These are phyloP conservation scores for Babyrousa celebensis DNA, from an alignment of 2,797 vertebrate species.

Conservation along the genomic window DNA sequence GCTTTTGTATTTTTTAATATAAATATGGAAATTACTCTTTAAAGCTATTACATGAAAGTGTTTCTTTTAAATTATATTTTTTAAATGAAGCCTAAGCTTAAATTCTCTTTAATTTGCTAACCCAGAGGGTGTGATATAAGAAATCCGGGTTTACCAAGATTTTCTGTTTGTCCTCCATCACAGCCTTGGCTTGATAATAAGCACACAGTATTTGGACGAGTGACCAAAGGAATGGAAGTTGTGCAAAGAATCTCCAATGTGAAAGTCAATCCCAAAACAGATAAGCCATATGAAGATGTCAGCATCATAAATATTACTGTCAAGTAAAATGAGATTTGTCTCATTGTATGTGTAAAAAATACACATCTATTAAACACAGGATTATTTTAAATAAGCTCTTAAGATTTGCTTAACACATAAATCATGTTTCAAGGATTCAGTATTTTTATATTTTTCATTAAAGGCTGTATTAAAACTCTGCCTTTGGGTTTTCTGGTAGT, in stretches of 20 bases:
- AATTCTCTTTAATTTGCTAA: slow-evolving; percentile 68
- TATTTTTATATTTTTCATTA: slow-evolving; percentile 90
- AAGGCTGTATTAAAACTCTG: slow-evolving; percentile 73
- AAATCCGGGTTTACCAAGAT: slow-evolving; percentile 53
- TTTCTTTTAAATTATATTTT: slow-evolving; percentile 48
- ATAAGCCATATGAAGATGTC: slow-evolving; percentile 99
- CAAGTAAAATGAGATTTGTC: slow-evolving; percentile 91
- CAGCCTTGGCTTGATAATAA: slow-evolving; percentile 99
- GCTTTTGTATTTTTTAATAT: slow-evolving; percentile 52
- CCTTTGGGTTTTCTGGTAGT: slow-evolving; percentile 65
- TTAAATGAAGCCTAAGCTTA: slow-evolving; percentile 64
- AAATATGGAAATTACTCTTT: slow-evolving; percentile 34
- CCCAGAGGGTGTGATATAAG: slow-evolving; percentile 42
- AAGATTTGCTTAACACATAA: slow-evolving; percentile 64
- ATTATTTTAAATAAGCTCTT: slow-evolving; percentile 61
- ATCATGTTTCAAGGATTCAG: slow-evolving; percentile 83
- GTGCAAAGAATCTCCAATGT: slow-evolving; percentile 99
- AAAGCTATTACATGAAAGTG: slow-evolving; percentile 59
- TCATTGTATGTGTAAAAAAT: slow-evolving; percentile 45
- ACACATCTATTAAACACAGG: background rate
- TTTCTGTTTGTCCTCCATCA: slow-evolving; percentile 69
- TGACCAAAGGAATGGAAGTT: slow-evolving; percentile 99
- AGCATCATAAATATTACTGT: slow-evolving; percentile 99
- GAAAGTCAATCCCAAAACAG: slow-evolving; percentile 99
- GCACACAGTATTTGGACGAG: slow-evolving; percentile 98